These are phyloP conservation scores for Harpalus rubripes DNA, from an alignment of 2,888 invertebrate species.

Conservation along the genomic window DNA sequence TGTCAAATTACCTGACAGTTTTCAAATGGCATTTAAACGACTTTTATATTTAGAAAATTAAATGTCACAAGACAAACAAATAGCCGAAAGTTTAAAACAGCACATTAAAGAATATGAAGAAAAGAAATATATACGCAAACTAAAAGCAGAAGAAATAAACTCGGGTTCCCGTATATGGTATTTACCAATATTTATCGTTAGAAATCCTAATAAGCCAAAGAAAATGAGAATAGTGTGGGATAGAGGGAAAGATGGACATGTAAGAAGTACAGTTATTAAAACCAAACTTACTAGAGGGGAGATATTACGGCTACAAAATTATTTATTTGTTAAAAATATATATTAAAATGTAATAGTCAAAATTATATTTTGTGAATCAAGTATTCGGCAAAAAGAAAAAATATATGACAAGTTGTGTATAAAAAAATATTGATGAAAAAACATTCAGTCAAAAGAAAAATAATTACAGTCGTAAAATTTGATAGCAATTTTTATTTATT, in stretches of 20 bases:
- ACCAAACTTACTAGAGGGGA: slow-evolving; percentile 5
- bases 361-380: too few relatives aligned
- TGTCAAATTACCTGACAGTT: slow-evolving; percentile 18
- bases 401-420: too few relatives aligned
- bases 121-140: slow-evolving; percentile 69
- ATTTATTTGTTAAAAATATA: background rate
- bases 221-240: slow-evolving; percentile 72
- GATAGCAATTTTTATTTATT: too few relatives aligned
- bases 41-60: slow-evolving; percentile 12
- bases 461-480: too few relatives aligned
- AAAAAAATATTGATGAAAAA: too few relatives aligned
- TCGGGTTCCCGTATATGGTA: slow-evolving; percentile 70
- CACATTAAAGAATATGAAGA: slow-evolving; percentile 52
- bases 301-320: background rate
- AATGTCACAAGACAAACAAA: slow-evolving; percentile 14
- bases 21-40: slow-evolving; percentile 14
- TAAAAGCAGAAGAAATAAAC: slow-evolving; percentile 67
- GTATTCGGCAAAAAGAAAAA: too few relatives aligned
- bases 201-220: slow-evolving; percentile 70
- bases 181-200: slow-evolving; percentile 71
- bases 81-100: slow-evolving; percentile 1
- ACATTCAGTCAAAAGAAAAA: too few relatives aligned
- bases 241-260: slow-evolving; percentile 59
- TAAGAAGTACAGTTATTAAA: too few relatives aligned
- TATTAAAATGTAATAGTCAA: too few relatives aligned